These are phyloP conservation scores for Oenanthe melanoleuca DNA, from an alignment of 2,113 vertebrate species.

Conservation along the genomic window DNA sequence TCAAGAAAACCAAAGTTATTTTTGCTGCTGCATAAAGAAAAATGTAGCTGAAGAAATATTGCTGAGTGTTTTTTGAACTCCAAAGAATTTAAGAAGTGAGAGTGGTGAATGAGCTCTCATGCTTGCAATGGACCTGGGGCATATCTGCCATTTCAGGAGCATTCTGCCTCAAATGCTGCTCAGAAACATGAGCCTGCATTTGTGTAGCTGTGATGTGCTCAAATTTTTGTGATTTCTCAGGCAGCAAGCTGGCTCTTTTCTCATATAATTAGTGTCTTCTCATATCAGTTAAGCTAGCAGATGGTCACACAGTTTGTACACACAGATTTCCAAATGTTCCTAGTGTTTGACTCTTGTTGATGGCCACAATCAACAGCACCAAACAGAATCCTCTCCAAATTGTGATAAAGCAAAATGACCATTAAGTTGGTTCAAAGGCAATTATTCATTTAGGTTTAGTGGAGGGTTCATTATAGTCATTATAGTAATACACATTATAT, in stretches of 20 bases:
- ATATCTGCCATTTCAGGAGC: not conserved
- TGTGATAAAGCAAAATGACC: conserved; percentile 33
- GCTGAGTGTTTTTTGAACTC: not conserved
- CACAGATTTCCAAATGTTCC: conserved; percentile 53
- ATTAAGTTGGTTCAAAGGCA: conserved; percentile 32
- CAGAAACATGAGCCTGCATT: not conserved
- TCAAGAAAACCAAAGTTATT: not conserved
- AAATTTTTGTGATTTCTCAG: not conserved
- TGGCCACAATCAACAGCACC: not conserved
- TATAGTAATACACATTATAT: not conserved
- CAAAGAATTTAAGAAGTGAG: not conserved
- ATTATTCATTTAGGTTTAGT: conserved; percentile 52
- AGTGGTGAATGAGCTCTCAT: not conserved
- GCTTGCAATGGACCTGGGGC: not conserved
- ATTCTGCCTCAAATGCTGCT: not conserved
- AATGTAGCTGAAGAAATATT: not conserved
- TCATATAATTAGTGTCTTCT: conserved; percentile 31
- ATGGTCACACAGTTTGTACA: conserved; percentile 51
- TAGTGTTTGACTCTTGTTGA: conserved; percentile 26
- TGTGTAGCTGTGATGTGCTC: not conserved
- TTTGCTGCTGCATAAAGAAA: not conserved
- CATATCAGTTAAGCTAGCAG: conserved; percentile 46
- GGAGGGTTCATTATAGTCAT: conserved; percentile 11
- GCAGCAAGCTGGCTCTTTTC: conserved; percentile 17
- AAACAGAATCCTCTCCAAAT: conserved; percentile 42